phyloP scores from a whole-genome alignment of 2,888 invertebrate species.

The Cephonodes hylas region DNA sequence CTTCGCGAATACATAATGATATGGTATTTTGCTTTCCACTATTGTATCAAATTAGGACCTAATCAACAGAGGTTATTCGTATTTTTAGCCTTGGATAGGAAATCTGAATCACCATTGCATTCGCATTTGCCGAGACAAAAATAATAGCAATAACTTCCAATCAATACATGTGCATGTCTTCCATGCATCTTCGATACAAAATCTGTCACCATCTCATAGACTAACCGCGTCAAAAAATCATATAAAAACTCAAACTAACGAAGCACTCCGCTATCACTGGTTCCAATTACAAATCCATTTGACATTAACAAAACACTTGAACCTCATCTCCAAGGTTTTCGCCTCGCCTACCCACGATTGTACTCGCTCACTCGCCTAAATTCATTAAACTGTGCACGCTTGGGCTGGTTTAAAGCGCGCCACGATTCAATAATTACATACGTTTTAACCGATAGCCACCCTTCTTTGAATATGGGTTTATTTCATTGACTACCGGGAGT shows the following conservation, averaged over 20 bases:
- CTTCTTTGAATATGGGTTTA: constrained; percentile 77
- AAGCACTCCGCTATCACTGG: background rate
- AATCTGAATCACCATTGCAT: too few relatives aligned
- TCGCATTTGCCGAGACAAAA: too few relatives aligned
- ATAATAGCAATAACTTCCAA: too few relatives aligned
- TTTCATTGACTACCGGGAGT: constrained; percentile 61
- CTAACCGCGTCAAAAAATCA: too few relatives aligned
- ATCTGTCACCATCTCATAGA: too few relatives aligned
- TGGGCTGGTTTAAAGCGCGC: constrained; percentile 58
- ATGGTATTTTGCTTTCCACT: too few relatives aligned
- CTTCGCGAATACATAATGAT: too few relatives aligned
- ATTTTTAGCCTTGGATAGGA: too few relatives aligned
- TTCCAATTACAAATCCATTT: constrained; percentile 11
- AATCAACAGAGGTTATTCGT: too few relatives aligned
- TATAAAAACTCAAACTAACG: background rate
- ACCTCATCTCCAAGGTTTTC: constrained; percentile 39
- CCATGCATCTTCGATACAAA: too few relatives aligned
- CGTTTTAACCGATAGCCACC: constrained; percentile 74
- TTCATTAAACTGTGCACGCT: constrained; percentile 73
- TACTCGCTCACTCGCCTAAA: constrained; percentile 60
- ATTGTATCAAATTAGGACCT: too few relatives aligned
- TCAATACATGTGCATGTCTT: too few relatives aligned
- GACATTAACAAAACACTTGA: constrained; percentile 24
- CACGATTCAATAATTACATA: constrained; percentile 75
- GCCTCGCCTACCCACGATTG: constrained; percentile 44